These are phyloP conservation scores for Ectobius pallidus DNA, from an alignment of 2,888 invertebrate species.

Conservation along the genomic window DNA sequence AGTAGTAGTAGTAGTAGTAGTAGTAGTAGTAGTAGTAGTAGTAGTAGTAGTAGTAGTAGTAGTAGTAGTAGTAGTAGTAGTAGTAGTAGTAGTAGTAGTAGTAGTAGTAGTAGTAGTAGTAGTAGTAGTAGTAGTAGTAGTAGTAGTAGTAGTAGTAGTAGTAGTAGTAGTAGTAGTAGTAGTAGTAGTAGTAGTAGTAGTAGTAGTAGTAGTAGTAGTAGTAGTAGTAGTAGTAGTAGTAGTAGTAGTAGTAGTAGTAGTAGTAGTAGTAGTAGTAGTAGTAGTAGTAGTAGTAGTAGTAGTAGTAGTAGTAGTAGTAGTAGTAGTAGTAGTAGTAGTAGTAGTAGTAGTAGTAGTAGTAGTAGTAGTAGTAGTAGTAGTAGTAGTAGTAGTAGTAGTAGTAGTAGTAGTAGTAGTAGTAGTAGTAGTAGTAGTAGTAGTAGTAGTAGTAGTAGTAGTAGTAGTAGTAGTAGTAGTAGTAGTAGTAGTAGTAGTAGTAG, in stretches of 20 bases:
- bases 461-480: slow-evolving; percentile 16
- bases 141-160: slow-evolving; percentile 1
- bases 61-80: slow-evolving; percentile 11
- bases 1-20: slow-evolving; percentile 14
- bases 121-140: slow-evolving; percentile 15
- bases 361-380: slow-evolving; percentile 12
- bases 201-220: slow-evolving; percentile 14
- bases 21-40: slow-evolving; percentile 11
- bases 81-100: slow-evolving; percentile 14
- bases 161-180: slow-evolving; percentile 18
- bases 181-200: slow-evolving; percentile 16
- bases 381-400: slow-evolving; percentile 8
- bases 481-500: slow-evolving; percentile 20
- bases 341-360: slow-evolving; percentile 9
- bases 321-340: slow-evolving; percentile 9
- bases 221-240: slow-evolving; percentile 13
- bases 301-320: slow-evolving; percentile 10
- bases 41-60: slow-evolving; percentile 11
- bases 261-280: slow-evolving; percentile 17
- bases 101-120: slow-evolving; percentile 12
- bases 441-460: slow-evolving; percentile 13
- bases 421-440: slow-evolving; percentile 18
- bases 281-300: slow-evolving; percentile 10
- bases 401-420: slow-evolving; percentile 12
- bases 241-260: slow-evolving; percentile 18